Conservation (phyloP, 2,888 invertebrate species). For the Spialia ferax region DNA sequence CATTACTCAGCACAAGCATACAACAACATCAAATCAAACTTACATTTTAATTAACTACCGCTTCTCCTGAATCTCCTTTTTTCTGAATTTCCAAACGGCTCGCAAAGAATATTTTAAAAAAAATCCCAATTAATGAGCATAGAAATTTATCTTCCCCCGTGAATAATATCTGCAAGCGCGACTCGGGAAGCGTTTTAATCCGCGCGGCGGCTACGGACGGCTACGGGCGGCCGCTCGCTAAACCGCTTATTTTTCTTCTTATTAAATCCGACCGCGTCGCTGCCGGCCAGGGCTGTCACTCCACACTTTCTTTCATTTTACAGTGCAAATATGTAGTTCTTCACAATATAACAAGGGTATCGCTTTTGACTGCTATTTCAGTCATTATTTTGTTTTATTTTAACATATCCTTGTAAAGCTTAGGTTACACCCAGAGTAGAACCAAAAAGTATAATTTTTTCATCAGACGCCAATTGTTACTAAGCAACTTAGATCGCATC, state of each 20-base stretch:
- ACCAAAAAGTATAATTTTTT: too few species aligned
- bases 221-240: conserved; percentile 7
- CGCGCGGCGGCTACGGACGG: too few species aligned
- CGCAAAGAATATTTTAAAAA: conserved; percentile 11
- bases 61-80: too few species aligned
- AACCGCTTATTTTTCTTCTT: conserved; percentile 31
- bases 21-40: not conserved
- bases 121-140: conserved; percentile 22
- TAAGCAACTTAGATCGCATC: too few species aligned
- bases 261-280: conserved; percentile 26
- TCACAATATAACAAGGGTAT: too few species aligned
- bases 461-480: too few species aligned
- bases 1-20: too few species aligned
- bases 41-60: not conserved
- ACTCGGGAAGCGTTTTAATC: conserved; percentile 17
- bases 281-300: conserved; percentile 16
- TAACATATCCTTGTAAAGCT: too few species aligned
- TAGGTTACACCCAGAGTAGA: too few species aligned
- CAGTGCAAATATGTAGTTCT: conserved; percentile 5
- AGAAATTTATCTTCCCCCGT: conserved; percentile 20
- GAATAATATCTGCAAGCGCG: conserved; percentile 21
- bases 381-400: too few species aligned
- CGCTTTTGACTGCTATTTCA: too few species aligned
- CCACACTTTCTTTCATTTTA: conserved; percentile 7
- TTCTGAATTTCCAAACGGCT: not conserved